Base-by-base conservation (phyloP, 2,113 vertebrate species). In the Syngnathus scovelli region DNA sequence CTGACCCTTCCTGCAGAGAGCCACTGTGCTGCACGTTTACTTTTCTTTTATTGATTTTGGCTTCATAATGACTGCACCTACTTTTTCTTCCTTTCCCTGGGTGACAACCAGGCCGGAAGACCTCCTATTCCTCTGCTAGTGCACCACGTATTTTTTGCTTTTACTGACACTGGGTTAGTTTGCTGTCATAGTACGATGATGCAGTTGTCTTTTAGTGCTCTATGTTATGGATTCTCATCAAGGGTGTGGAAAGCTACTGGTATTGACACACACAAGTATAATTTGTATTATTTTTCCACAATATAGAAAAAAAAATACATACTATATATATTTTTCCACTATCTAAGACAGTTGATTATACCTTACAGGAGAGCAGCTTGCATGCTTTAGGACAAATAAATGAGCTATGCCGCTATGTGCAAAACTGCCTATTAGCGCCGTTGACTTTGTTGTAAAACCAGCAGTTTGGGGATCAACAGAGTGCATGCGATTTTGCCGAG, bases 371-470 rank as follows among this genome's bases (percentile, higher is more conserved):
- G 76, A 81, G 60, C 77, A 82, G 75, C 76, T 76, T 70, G 74
- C 67, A 54, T 79, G 78, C 84, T 81, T 81, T 75, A 75, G 13
- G 5, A 56, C 78, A 86, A 76, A 86, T 86, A 85, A 87, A 90
- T 81, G 74, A 82, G 75, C 75, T 56, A 73, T 67, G 77, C 79
- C 82, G 85, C 86, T 86, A 78, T 81, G 79, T 84, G 78, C 78
- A 84, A 86, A 87, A 89, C 80, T 82, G 84, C 87, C 89, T 83
- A 84, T 89, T 89, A 88, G 81, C 76, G 36, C 75, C 80, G 79
- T 54, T 79, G 66, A 74, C 84, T 80, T 81, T 69, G 81, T 82
- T 15, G 78, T 77, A 77, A 74, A 85, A 70, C 68, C 80, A 69
- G 77, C 77, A 67, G 70, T 76, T 69, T 39, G 58, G 68, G 82